Evolutionary conservation across 2,113 vertebrate species (phyloP).

Genomic region (Salminus brasiliensis): DNA sequence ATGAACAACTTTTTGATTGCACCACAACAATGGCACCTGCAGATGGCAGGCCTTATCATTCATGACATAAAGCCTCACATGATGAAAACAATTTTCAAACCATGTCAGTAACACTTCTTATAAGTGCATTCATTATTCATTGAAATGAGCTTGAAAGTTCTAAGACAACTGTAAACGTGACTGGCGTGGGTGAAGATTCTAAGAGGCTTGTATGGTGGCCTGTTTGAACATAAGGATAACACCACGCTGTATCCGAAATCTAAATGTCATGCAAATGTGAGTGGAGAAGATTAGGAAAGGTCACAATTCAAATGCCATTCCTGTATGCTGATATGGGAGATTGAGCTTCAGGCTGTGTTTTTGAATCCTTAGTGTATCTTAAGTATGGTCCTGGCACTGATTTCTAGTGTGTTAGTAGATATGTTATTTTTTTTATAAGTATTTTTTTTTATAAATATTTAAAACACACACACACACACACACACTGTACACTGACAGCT

Average conservation of each 20-base stretch:
- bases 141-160: background rate
- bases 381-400: background rate
- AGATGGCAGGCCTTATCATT: slow-evolving; percentile 16
- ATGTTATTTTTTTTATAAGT: background rate
- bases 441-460: too few relatives aligned
- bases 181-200: background rate
- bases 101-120: background rate
- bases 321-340: background rate
- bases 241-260: slow-evolving; percentile 42
- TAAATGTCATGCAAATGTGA: slow-evolving; percentile 57
- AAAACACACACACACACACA: too few relatives aligned
- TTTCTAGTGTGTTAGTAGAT: background rate
- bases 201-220: background rate
- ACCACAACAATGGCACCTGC: slow-evolving; percentile 42
- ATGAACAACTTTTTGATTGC: slow-evolving; percentile 25
- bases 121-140: slow-evolving; percentile 3
- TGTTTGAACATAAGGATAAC: slow-evolving; percentile 20
- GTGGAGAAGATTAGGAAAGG: slow-evolving; percentile 52
- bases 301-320: slow-evolving; percentile 56
- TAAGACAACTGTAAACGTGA: background rate
- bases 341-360: background rate
- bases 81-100: background rate
- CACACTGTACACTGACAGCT: too few relatives aligned
- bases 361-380: background rate
- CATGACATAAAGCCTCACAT: slow-evolving; percentile 4